Conservation (phyloP, 2,113 vertebrate genomes). For the Ploceus nigricollis region DNA sequence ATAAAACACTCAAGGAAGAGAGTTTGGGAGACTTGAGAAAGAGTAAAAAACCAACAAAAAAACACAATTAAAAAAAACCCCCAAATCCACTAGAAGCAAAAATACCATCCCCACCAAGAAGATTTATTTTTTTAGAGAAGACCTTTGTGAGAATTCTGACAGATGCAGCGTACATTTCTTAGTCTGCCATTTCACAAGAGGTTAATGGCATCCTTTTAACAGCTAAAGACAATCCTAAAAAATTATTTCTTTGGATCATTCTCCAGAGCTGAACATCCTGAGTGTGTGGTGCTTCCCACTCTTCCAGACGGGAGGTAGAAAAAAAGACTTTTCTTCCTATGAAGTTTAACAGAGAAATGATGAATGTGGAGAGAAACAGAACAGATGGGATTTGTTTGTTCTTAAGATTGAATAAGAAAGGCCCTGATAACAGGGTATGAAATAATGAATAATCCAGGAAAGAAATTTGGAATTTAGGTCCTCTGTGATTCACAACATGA, state of each 20-base stretch:
- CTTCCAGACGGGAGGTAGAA: neutral
- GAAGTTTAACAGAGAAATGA: neutral
- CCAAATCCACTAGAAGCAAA: neutral
- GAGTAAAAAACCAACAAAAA: neutral
- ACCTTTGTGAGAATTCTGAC: neutral
- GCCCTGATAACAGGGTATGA: neutral
- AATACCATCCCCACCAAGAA: accelerated
- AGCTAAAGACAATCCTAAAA: neutral
- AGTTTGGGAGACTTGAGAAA: neutral
- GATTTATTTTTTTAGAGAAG: neutral
- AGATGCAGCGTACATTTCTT: neutral
- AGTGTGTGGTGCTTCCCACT: neutral
- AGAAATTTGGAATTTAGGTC: neutral
- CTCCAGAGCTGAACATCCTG: neutral
- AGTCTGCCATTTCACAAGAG: neutral
- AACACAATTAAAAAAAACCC: too few relatives aligned
- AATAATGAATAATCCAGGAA: neutral
- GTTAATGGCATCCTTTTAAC: neutral
- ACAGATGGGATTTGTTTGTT: neutral
- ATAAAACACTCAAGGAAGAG: neutral
- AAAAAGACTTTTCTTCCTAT: neutral
- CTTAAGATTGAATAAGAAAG: neutral
- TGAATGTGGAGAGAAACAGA: neutral
- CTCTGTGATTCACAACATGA: neutral
- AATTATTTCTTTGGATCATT: neutral